A percentile compares a stretch with the other conserved stretches of the same genome.
Evolutionary conservation across 2,113 vertebrate species (phyloP).

Genomic region (Engystomops pustulosus): DNA sequence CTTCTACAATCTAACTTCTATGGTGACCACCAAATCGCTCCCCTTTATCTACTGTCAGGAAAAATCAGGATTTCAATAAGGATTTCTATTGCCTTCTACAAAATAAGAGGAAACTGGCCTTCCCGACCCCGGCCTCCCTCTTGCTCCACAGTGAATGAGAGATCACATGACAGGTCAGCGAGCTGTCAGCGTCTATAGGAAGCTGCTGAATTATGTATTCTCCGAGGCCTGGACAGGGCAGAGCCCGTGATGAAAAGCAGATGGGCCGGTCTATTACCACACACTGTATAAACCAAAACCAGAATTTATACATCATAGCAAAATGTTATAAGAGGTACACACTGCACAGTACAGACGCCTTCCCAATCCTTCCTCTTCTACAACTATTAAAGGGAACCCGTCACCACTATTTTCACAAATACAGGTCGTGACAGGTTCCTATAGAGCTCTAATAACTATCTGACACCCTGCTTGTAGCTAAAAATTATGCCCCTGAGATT

Average conservation of each 20-base stretch:
- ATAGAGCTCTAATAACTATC: too few relatives aligned
- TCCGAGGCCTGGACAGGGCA: not conserved
- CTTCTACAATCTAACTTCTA: too few relatives aligned
- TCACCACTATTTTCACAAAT: too few relatives aligned
- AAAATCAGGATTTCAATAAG: not conserved
- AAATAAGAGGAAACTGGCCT: not conserved
- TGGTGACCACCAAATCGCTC: not conserved
- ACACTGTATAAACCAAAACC: not conserved
- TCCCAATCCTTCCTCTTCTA: too few relatives aligned
- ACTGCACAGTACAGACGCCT: too few relatives aligned
- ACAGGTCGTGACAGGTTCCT: too few relatives aligned
- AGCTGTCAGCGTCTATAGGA: not conserved
- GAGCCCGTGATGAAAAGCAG: not conserved
- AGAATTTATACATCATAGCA: too few relatives aligned
- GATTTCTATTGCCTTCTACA: not conserved
- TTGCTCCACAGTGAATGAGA: not conserved
- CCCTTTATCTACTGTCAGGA: not conserved
- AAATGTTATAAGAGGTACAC: too few relatives aligned
- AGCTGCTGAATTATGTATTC: slow-evolving; percentile 19
- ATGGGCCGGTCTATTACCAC: not conserved
- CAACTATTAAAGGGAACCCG: too few relatives aligned
- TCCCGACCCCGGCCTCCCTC: not conserved
- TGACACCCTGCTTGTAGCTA: too few relatives aligned
- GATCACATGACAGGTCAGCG: not conserved
- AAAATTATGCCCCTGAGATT: too few relatives aligned